Base-by-base conservation (phyloP, 2,113 vertebrate genomes). In the Carlito syrichta region DNA sequence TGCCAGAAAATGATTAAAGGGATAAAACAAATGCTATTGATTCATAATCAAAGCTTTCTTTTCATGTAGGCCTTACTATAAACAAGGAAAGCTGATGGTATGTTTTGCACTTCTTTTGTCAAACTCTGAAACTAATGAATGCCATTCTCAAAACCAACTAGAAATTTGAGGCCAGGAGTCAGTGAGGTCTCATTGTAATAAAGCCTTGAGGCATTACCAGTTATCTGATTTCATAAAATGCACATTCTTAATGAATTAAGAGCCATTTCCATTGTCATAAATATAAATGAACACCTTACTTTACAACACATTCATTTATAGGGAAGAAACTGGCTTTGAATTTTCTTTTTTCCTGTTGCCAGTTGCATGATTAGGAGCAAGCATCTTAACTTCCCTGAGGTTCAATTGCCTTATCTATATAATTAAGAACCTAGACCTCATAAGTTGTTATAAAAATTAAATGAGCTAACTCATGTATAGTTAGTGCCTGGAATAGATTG, bases 71-170 rank as follows among this genome's bases (percentile, higher is more conserved):
- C 12, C 87, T 90, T 93, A 52, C 86, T 86, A 32, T 93, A 89
- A 95, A 91, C 78, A 91, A 85, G 73, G 74, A 63, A 91, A 93
- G 69, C 25, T 48, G 62, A 95, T 76, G 78, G 68, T 96, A 96
- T 85, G 48, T 77, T 88, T 94, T 79, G 13, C 3, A 16, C 25
- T 81, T 62, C 63, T 50, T 77, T 54, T 77, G 77, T 45, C 78
- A 95, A 76, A 95, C 73, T 92, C 62, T 71, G 45, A 89, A 63
- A 71, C 60, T 66, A 91, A 82, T 30, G 35, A 96, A 35, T 13
- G 5, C 27, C 60, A 58, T 40, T 58, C 14, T 8, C 30, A 66
- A 43, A 90, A 27, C 62, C 11, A 13, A 38, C 30, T 86, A n/a
- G 91, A 82, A 68, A 89, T 30, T 45, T 10, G 35, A 71, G 87